Evolutionary conservation across 2,797 vertebrate genomes (phyloP), one percentile per base, ranked within the genome.

Genomic region (Simalia tracyae): DNA sequence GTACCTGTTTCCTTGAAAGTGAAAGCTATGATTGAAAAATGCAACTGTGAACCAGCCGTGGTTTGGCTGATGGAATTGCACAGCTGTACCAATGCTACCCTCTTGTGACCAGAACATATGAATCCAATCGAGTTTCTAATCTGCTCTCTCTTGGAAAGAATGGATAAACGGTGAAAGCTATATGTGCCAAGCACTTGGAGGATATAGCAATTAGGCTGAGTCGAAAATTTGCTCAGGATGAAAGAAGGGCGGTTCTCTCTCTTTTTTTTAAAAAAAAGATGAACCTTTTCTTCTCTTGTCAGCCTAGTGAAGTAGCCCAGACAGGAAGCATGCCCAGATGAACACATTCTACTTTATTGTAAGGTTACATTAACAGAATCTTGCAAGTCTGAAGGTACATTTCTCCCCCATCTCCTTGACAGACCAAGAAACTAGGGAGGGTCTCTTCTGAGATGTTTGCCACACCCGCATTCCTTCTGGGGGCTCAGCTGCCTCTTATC

Each of bases 61-160:
- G 94, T 94, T 94, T 94, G 92, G 95, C 96, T 96, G 94, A 95
- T 95, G 95, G 96, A 93, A 96, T 96, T 90, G 94, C 97, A 98
- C 97, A 97, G 97, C 98, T 98, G 98, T 98, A 97, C 98, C 98
- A 98, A 98, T 98, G 98, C 98, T 98, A 98, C 98, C 98, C 98
- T 98, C 98, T 99, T 98, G 98, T 99, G 98, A 98, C 98, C 98
- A 92, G 95, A 92, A 10, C 72, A 28, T 57, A 81, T 56, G 93
- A 91, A 64, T 90, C 93, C 59, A 19, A 50, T 54, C 9, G 15
- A 8, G 86, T 81, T 9, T 81, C 61, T 28, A 26, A 36, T 28
- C 61, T n/a, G 36, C 42, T 87, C 84, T 68, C 50, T 87, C 88
- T 87, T 60, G 19, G 50, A 24, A 68, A 4, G 31, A 60, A 56